These are phyloP conservation scores for Tanaodytes sp. DNA, from an alignment of 2,888 invertebrate species.

Conservation along the genomic window DNA sequence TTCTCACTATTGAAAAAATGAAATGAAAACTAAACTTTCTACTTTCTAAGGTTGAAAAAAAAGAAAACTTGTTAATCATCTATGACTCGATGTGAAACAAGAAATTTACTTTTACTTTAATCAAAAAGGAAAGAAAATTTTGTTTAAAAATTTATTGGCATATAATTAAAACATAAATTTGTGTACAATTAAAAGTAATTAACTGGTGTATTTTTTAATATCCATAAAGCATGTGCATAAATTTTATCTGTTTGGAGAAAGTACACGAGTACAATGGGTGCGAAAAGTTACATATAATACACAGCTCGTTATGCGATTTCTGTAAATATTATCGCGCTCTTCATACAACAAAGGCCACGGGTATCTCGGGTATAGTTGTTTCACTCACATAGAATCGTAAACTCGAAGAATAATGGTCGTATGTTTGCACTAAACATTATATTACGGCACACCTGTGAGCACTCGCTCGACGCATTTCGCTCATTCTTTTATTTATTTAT, in stretches of 20 bases:
- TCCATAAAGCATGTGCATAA: not conserved
- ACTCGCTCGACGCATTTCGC: conserved; percentile 24
- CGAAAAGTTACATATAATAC: conserved; percentile 22
- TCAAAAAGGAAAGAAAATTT: too few species aligned
- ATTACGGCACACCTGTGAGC: conserved; percentile 40
- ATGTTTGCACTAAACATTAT: conserved; percentile 40
- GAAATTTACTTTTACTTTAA: too few species aligned
- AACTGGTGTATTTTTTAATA: not conserved
- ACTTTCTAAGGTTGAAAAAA: too few species aligned
- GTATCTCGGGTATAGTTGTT: conserved; percentile 39
- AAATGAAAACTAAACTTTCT: too few species aligned
- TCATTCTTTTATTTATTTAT: conserved; percentile 44
- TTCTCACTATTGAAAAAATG: too few species aligned
- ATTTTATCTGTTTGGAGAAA: not conserved
- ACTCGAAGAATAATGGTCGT: conserved; percentile 35
- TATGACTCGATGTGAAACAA: too few species aligned
- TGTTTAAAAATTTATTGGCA: too few species aligned
- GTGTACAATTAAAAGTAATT: too few species aligned
- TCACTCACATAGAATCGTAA: conserved; percentile 35
- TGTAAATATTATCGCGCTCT: conserved; percentile 34
- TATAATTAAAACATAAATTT: too few species aligned
- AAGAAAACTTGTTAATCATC: too few species aligned
- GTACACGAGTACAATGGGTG: not conserved
- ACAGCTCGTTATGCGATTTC: conserved; percentile 29
- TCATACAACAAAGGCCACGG: conserved; percentile 44